Evolutionary conservation across 1,140 invertebrate genomes (phyloP), one percentile per base, ranked within the genome.

Genomic region (Bactericera cockerelli): DNA sequence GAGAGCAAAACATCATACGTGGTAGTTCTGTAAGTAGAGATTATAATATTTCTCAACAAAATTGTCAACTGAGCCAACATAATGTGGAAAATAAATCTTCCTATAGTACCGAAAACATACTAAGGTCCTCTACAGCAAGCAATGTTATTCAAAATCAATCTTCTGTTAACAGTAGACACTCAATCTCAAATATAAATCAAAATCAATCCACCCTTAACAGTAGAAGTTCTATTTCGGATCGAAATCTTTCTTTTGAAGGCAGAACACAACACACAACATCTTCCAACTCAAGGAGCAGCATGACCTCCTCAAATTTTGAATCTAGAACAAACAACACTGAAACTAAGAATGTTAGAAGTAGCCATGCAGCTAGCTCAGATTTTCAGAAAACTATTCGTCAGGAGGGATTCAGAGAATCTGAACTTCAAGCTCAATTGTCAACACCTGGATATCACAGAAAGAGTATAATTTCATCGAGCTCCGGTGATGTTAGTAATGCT

Each of bases 401-500:
- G 19, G 42, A 49, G 19, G 42, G n/a, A 4, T 49, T 49, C 19
- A 49, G 19, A 49, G 42, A 49, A 10, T 49, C 42, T 49, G 42
- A 49, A 49, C 42, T 49, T 16, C 42, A 49, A 49, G 6, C 42
- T 49, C 42, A 49, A 19, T 16, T 22, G 19, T 16, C 6, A 49
- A 49, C 42, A 49, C 55, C 55, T 33, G 58, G 60, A 3, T 64
- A 68, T 64, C 83, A 85, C 63, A 75, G 83, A 13, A 82, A 82
- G 63, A 87, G 80, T 42, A 76, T 86, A 22, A 80, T 89, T 55
- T 79, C 82, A 1, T 72, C 72, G 0, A 82, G 83, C 0, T 78
- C 82, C n/a, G 75, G 79, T 0, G 80, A 87, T 64, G 76, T 85
- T 0, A 79, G 72, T 26, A 89, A 90, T 63, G 75, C 84, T 19